Evolutionary conservation across 92 coral and sea anemone species (phyloP).

Genomic region (Chrysogorgia sp.): DNA sequence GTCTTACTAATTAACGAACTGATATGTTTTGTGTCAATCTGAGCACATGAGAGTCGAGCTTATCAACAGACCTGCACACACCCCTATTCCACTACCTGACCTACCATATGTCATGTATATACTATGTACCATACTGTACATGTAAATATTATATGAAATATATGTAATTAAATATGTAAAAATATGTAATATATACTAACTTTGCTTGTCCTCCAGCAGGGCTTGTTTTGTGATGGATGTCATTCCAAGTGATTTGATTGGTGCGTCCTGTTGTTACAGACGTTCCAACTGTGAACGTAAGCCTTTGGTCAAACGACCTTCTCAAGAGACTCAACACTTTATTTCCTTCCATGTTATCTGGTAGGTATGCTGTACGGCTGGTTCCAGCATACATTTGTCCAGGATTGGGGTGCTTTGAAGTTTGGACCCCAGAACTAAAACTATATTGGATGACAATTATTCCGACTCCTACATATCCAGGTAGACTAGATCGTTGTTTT

Average conservation of each 20-base stretch:
- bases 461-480: conserved; percentile 49
- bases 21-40: no score
- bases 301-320: conserved; percentile 64
- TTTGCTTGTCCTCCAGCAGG: conserved; percentile 63
- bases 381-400: conserved; percentile 59
- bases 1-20: no score
- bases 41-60: no score
- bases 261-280: conserved; percentile 55
- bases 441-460: conserved; percentile 26
- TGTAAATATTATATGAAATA: no score
- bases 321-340: conserved; percentile 60
- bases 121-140: no score
- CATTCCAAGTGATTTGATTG: conserved; percentile 70
- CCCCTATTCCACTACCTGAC: no score
- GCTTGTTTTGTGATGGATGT: conserved; percentile 66
- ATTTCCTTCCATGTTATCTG: conserved; percentile 62
- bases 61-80: no score
- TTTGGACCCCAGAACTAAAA: conserved; percentile 35
- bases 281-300: conserved; percentile 69
- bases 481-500: conserved; percentile 47
- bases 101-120: no score
- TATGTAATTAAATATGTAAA: no score
- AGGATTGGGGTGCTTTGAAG: conserved; percentile 52
- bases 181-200: conserved; percentile 37
- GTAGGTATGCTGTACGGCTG: conserved; percentile 55